A percentile compares a stretch with the other conserved stretches of the same genome.
Evolutionary conservation across 2,113 vertebrate genomes (phyloP).

Genomic region (Caranx ignobilis): DNA sequence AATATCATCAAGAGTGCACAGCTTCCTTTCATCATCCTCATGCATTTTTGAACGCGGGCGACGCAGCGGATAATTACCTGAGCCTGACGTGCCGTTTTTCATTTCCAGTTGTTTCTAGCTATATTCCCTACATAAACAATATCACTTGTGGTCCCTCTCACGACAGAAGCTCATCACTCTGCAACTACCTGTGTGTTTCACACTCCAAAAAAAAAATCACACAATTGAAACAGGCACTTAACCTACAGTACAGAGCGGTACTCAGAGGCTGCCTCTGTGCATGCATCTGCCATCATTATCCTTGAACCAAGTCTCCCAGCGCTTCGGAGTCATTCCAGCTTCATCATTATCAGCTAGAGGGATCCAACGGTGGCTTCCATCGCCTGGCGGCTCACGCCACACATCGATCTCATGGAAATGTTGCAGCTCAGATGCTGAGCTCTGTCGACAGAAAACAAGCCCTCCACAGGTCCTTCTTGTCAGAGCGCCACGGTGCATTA

Average conservation of each 20-base stretch:
- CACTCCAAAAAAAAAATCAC: constrained; percentile 39
- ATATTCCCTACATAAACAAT: constrained; percentile 33
- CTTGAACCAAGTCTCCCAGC: constrained; percentile 56
- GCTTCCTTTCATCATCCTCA: constrained; percentile 16
- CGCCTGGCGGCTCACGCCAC: background rate
- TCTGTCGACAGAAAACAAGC: constrained; percentile 10
- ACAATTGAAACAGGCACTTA: constrained; percentile 61
- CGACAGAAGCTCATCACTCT: constrained; percentile 23
- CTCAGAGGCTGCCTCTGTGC: constrained; percentile 40
- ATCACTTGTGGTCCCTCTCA: constrained; percentile 3
- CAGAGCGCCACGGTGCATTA: constrained; percentile 35
- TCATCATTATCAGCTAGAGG: constrained; percentile 13
- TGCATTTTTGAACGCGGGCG: background rate
- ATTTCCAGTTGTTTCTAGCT: constrained; percentile 25
- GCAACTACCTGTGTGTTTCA: constrained; percentile 30
- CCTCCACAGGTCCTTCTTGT: background rate
- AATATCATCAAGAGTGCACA: background rate
- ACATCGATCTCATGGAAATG: constrained; percentile 11
- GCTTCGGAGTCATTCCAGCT: constrained; percentile 35
- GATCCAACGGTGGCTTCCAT: constrained; percentile 4
- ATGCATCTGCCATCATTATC: constrained; percentile 56
- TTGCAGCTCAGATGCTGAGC: constrained; percentile 9
- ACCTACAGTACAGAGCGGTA: constrained; percentile 40
- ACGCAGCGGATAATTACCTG: constrained; percentile 50
- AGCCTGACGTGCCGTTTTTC: constrained; percentile 23